Evolutionary conservation across 2,797 vertebrate species (phyloP), one percentile per base, ranked within the genome.

Genomic region (Pterois miles): DNA sequence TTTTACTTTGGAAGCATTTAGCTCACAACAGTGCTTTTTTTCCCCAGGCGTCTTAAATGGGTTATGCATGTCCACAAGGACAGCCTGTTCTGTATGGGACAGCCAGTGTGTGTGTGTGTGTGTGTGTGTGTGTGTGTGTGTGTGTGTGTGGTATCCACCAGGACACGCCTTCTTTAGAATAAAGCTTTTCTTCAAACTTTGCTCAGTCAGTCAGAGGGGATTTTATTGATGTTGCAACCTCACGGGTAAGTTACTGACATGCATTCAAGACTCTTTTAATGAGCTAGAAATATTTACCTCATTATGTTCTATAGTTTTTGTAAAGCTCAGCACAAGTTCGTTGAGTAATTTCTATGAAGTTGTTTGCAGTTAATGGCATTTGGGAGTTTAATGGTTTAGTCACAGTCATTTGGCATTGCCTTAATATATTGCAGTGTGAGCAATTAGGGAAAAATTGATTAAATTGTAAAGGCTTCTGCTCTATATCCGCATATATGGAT

Each of bases 221-320:
- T 34, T 54, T 38, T 10, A 43, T 29, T 16, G 8, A 22, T 2
- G 20, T 65, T 27, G 16, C 36, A 68, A 48, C 3, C 18, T 43
- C 46, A 25, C 59, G n/a, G 72, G 91, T 91, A 53, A 92, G 89
- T 86, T 50, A 46, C 43, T 46, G 18, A 1, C 36, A 33, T 63
- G 27, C 54, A n/a, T 53, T 58, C 9, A 11, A 0, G n/a, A 25
- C 6, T 34, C 0, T 46, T 1, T 38, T 7, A 8, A 2, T 3
- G 14, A 4, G 2, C 10, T 34, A 11, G 3, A 64, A 10, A 46
- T 11, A 6, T 56, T 11, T 33, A 1, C 1, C 6, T 60, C 6
- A 11, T 29, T 36, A 22, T 14, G 8, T 53, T 33, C 5, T 68
- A 1, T 23, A 14, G 5, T 8, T 27, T 23, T 71, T 76, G n/a